Evolutionary conservation across 2,113 vertebrate genomes (phyloP).

Genomic region (Sinocyclocheilus rhinocerous): DNA sequence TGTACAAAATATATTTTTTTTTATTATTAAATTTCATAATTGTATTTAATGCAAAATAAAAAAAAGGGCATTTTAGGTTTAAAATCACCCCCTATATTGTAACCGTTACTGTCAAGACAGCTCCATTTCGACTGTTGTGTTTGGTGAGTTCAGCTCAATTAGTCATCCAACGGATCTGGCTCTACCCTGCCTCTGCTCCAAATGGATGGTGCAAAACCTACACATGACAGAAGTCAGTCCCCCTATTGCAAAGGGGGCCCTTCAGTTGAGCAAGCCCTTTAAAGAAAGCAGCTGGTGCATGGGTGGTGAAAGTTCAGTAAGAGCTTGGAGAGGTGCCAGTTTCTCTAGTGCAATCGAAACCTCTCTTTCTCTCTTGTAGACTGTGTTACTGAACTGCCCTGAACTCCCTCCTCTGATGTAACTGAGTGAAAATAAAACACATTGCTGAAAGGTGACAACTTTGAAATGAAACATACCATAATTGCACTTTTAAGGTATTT

Average conservation of each 20-base stretch:
- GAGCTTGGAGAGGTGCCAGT: conserved; percentile 42
- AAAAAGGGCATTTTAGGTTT: too few relatives aligned
- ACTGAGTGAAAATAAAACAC: not conserved
- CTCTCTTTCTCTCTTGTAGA: conserved; percentile 32
- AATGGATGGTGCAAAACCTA: conserved; percentile 8
- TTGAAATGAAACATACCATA: conserved; percentile 7
- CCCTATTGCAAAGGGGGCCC: conserved; percentile 52
- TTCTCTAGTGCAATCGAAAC: conserved; percentile 44
- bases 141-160: not conserved
- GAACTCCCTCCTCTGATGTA: not conserved
- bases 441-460: not conserved
- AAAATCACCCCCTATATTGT: too few relatives aligned
- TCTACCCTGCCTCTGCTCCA: conserved; percentile 17
- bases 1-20: too few relatives aligned
- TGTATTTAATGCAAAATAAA: not conserved
- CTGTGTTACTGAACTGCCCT: conserved; percentile 18
- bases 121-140: not conserved
- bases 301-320: conserved; percentile 69
- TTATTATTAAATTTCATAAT: not conserved
- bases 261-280: conserved; percentile 73
- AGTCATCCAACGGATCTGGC: too few relatives aligned
- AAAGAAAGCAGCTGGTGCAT: conserved; percentile 78
- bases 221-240: conserved; percentile 41
- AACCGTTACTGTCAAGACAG: not conserved
- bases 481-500: conserved; percentile 1